Percentiles rank a stretch among this genome's conserved stretches.
Evolutionary conservation across 2,113 vertebrate genomes (phyloP).

Genomic region (Sander lucioperca): DNA sequence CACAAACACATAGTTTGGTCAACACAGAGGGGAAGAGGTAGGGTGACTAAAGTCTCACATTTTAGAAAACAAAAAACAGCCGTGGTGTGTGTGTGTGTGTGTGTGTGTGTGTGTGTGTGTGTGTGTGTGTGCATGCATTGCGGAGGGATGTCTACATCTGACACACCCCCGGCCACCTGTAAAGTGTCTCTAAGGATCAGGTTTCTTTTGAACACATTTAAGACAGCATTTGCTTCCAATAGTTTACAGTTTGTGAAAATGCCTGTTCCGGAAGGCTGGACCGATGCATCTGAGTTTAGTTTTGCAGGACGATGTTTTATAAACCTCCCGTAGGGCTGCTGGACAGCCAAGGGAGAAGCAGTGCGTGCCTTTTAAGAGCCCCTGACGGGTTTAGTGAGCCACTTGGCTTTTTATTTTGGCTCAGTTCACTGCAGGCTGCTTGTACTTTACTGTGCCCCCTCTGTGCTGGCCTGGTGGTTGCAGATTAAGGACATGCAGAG

Average conservation of each 20-base stretch:
- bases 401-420: slow-evolving; percentile 79
- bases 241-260: slow-evolving; percentile 77
- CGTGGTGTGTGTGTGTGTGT: neutral
- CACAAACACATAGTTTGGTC: slow-evolving; percentile 8
- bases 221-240: slow-evolving; percentile 78
- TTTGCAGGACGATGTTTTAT: slow-evolving; percentile 60
- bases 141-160: slow-evolving; percentile 28
- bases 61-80: slow-evolving; percentile 48
- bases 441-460: slow-evolving; percentile 77
- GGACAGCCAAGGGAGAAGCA: slow-evolving; percentile 58
- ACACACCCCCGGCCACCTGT: slow-evolving; percentile 73
- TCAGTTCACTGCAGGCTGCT: slow-evolving; percentile 75
- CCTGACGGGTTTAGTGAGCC: slow-evolving; percentile 71
- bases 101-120: slow-evolving; percentile 18
- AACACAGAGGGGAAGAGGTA: slow-evolving; percentile 18
- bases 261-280: slow-evolving; percentile 66
- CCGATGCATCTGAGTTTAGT: slow-evolving; percentile 52
- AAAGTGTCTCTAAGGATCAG: slow-evolving; percentile 75
- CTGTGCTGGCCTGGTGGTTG: slow-evolving; percentile 68
- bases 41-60: slow-evolving; percentile 26
- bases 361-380: slow-evolving; percentile 69
- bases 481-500: slow-evolving; percentile 72
- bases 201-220: slow-evolving; percentile 84
- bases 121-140: neutral
- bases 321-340: slow-evolving; percentile 57